A percentile compares a stretch with the other conserved stretches of the same genome.
These are phyloP conservation scores for Argentina silus DNA, from an alignment of 2,797 vertebrate genomes.

Conservation along the genomic window DNA sequence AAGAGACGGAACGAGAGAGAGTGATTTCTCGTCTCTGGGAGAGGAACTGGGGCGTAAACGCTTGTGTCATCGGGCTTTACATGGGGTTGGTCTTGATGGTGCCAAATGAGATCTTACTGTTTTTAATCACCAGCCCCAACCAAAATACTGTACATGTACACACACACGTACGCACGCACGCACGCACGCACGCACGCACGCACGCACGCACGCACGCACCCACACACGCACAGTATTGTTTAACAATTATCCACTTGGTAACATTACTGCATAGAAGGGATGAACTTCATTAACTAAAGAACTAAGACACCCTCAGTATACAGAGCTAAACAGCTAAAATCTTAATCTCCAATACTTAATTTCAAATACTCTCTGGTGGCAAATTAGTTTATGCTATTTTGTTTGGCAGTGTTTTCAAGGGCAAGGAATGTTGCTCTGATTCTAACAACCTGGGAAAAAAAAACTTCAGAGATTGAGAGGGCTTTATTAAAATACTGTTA, in stretches of 20 bases:
- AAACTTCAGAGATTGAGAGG: conserved; percentile 54
- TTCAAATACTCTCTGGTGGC: conserved; percentile 53
- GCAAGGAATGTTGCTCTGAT: conserved; percentile 49
- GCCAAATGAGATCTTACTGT: conserved; percentile 29
- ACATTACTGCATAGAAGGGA: no score
- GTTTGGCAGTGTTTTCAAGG: conserved; percentile 66
- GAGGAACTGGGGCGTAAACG: conserved; percentile 36
- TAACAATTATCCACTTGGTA: no score
- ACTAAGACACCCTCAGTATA: no score
- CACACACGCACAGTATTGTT: no score
- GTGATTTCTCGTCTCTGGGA: neutral
- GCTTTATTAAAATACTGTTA: conserved; percentile 68
- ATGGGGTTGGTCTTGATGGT: conserved; percentile 21
- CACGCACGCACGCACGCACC: no score
- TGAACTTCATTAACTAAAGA: no score
- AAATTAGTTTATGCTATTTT: conserved; percentile 47
- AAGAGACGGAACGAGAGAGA: no score
- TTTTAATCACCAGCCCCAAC: conserved; percentile 5
- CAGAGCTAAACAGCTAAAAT: neutral
- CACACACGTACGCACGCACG: no score
- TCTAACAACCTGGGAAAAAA: conserved; percentile 50
- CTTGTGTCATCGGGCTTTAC: conserved; percentile 41
- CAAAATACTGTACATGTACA: no score
- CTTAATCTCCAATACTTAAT: conserved; percentile 56
- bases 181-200: no score